A percentile compares a stretch with the other conserved stretches of the same genome.
phyloP scores from a whole-genome alignment of 1,140 invertebrate species.

The Thaumetopoea pityocampa region DNA sequence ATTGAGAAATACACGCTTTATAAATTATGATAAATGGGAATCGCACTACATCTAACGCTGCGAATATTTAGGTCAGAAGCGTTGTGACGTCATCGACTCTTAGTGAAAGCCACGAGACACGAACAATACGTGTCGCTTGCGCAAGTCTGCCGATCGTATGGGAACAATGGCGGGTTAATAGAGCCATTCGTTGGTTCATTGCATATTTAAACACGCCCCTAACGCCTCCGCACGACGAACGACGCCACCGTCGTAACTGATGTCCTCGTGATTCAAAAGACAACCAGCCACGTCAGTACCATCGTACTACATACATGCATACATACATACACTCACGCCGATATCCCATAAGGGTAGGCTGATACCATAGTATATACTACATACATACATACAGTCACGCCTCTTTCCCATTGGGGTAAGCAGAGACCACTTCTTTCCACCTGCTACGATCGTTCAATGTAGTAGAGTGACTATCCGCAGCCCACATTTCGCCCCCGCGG shows the following conservation, averaged over 20 bases:
- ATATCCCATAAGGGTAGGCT: too few species aligned
- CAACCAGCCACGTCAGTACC: slow-evolving; percentile 14
- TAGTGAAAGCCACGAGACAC: slow-evolving; percentile 54
- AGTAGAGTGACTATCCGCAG: too few species aligned
- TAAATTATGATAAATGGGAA: slow-evolving; percentile 46
- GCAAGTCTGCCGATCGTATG: slow-evolving; percentile 50
- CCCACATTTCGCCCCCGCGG: too few species aligned
- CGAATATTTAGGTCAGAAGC: slow-evolving; percentile 49
- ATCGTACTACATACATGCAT: too few species aligned
- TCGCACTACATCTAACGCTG: slow-evolving; percentile 46
- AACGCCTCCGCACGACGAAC: slow-evolving; percentile 56
- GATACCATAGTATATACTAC: too few species aligned
- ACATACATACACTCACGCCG: too few species aligned
- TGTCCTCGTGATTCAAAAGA: slow-evolving; percentile 41
- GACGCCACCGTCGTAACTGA: slow-evolving; percentile 53
- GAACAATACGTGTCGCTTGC: slow-evolving; percentile 68
- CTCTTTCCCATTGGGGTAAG: too few species aligned
- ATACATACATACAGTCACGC: too few species aligned
- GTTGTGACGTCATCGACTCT: slow-evolving; percentile 42
- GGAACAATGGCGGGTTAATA: slow-evolving; percentile 71
- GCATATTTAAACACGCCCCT: slow-evolving; percentile 71
- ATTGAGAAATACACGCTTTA: slow-evolving; percentile 24
- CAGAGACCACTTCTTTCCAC: too few species aligned
- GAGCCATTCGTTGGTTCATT: slow-evolving; percentile 72
- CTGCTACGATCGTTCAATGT: too few species aligned